A percentile compares a stretch with the other conserved stretches of the same genome.
These are phyloP conservation scores for Sturmia bella DNA, from an alignment of 2,888 invertebrate genomes.

Conservation along the genomic window DNA sequence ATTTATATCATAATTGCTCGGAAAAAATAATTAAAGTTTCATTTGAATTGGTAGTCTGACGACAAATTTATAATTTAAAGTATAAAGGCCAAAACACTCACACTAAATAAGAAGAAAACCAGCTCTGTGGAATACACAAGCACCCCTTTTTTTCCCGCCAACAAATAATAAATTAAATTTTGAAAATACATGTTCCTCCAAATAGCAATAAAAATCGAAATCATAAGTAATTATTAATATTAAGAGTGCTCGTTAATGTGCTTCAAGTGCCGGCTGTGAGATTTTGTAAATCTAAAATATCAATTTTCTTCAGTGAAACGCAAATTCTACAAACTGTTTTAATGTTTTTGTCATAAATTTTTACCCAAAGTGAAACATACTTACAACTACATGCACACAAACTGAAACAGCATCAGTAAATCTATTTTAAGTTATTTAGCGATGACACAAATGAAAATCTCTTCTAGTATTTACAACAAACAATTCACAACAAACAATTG, in stretches of 20 bases:
- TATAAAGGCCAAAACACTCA: conserved; percentile 41
- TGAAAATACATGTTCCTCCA: conserved; percentile 29
- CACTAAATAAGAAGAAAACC: conserved; percentile 19
- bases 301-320: conserved; percentile 29
- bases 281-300: conserved; percentile 49
- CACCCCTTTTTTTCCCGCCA: conserved; percentile 26
- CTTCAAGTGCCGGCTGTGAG: conserved; percentile 59
- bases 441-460: conserved; percentile 43
- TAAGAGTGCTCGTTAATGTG: conserved; percentile 17
- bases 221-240: conserved; percentile 64
- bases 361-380: background rate
- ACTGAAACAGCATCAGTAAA: conserved; percentile 8
- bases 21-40: too few species aligned
- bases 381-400: background rate
- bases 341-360: conserved; percentile 48
- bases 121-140: background rate
- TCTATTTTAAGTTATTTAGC: conserved; percentile 52
- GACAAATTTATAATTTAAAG: conserved; percentile 49
- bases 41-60: conserved; percentile 40
- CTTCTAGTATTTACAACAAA: conserved; percentile 38
- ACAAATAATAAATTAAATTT: background rate
- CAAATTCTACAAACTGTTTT: conserved; percentile 37
- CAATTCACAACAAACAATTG: conserved; percentile 67
- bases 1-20: too few species aligned
- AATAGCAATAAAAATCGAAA: conserved; percentile 57